Conservation (phyloP, 1,140 invertebrate genomes). For the Nephotettix cincticeps region DNA sequence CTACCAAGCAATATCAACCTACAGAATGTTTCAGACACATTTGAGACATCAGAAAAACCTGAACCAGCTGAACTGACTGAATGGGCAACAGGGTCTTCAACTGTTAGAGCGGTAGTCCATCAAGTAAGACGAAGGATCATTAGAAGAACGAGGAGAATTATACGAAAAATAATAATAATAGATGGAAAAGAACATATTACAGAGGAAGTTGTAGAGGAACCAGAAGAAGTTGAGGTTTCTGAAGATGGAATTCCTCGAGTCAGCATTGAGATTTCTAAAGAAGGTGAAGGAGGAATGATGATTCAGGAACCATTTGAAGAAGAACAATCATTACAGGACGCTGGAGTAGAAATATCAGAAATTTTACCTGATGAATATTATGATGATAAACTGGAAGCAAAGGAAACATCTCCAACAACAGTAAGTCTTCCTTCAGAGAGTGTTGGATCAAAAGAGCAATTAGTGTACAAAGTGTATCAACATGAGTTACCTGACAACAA, state of each 20-base stretch:
- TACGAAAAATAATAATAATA: conserved; percentile 70
- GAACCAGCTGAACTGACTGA: conserved; percentile 38
- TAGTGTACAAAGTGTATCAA: too few species aligned
- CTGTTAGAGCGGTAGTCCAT: conserved; percentile 71
- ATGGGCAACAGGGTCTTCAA: conserved; percentile 55
- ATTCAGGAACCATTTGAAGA: conserved; percentile 25
- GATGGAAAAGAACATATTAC: conserved; percentile 79
- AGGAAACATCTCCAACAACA: neutral
- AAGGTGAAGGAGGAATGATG: conserved; percentile 10
- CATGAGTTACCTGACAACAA: too few species aligned
- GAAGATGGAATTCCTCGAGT: conserved; percentile 70
- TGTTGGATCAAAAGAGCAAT: neutral
- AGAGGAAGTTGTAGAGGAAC: conserved; percentile 80
- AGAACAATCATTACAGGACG: conserved; percentile 21
- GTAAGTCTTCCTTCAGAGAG: neutral
- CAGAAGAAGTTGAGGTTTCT: conserved; percentile 74
- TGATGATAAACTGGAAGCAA: neutral
- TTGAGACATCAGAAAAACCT: neutral
- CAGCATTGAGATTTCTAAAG: conserved; percentile 66
- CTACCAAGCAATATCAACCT: conserved; percentile 35
- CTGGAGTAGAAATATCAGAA: conserved; percentile 31
- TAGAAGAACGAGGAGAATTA: conserved; percentile 69
- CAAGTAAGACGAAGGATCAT: conserved; percentile 75
- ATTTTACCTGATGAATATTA: conserved; percentile 19
- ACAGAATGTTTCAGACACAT: neutral